Evolutionary conservation across 2,113 vertebrate genomes (phyloP).

Genomic region (Notiomystis cincta): DNA sequence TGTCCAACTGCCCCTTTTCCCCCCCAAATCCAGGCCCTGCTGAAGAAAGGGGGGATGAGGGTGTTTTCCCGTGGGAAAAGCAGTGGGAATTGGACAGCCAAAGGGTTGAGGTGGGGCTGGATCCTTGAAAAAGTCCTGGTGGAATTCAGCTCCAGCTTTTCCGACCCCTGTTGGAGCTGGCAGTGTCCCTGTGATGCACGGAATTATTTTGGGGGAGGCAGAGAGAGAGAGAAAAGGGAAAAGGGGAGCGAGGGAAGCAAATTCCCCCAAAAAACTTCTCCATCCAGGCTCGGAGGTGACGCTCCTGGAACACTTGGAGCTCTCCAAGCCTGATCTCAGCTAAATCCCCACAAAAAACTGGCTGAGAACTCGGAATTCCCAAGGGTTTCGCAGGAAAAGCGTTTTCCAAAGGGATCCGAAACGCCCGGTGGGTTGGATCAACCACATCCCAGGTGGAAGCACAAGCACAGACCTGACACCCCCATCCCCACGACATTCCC

Average conservation of each 20-base stretch:
- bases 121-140: neutral
- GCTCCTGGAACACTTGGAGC: neutral
- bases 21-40: neutral
- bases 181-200: accelerated
- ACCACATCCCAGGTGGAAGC: neutral
- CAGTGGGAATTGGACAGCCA: accelerated
- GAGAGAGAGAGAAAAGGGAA: neutral
- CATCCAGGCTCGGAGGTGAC: neutral
- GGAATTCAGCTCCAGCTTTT: neutral
- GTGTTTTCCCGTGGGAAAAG: neutral
- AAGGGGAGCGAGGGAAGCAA: accelerated
- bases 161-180: neutral
- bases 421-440: neutral
- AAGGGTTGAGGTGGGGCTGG: neutral
- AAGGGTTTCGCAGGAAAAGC: neutral
- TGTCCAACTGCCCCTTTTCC: accelerated
- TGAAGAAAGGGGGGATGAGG: accelerated
- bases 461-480: neutral
- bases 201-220: accelerated
- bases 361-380: neutral
- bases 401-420: neutral
- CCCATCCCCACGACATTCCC: neutral
- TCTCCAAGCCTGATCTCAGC: neutral
- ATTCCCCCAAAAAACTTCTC: neutral
- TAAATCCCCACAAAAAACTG: accelerated